Evolutionary conservation across 2,797 vertebrate genomes (phyloP), one percentile per base, ranked within the genome.

Genomic region (Tiaroga cobitis): DNA sequence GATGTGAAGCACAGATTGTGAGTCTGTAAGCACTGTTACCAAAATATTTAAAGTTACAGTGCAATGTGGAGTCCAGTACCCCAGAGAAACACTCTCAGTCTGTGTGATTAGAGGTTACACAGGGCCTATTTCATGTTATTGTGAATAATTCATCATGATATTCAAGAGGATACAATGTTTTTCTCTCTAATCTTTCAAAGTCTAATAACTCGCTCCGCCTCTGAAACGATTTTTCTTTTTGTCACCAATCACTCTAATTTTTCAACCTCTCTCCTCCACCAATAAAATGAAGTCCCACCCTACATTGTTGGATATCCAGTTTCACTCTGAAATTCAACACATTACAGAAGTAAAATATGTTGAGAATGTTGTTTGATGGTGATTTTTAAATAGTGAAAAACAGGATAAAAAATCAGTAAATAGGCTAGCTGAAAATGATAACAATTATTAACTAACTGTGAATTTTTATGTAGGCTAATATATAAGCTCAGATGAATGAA

Each of bases 11-110:
- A 59, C 74, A 56, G 63, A 70, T 84, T 3, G 34, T 70, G n/a
- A 69, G 65, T 63, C 63, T 43, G n/a, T 51, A 43, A 73, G 39
- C 54, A 74, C 8, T 46, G 54, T 43, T 74, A 74, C 51, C 39
- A 43, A 24, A 43, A 74, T 63, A 82, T 82, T 82, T 82, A 78
- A 32, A 69, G 37, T 78, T 67, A 49, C 43, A 26, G 32, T 83
- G 59, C 82, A 54, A 46, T 59, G 24, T 43, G 63, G 49, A 82
- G 54, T 11, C 34, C 63, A 77, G 18, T 67, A 83, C 65, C 24
- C 65, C 18, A 21, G 65, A 63, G 81, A 84, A 67, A n/a, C 61
- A 77, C 76, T 34, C 49, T 26, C 43, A 18, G 63, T 32, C 43
- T 49, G 63, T 80, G n/a, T 11, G 79, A 37, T 80, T 34, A 51